Conservation (phyloP, 2,113 vertebrate genomes). For the Psittacara wagleri region DNA sequence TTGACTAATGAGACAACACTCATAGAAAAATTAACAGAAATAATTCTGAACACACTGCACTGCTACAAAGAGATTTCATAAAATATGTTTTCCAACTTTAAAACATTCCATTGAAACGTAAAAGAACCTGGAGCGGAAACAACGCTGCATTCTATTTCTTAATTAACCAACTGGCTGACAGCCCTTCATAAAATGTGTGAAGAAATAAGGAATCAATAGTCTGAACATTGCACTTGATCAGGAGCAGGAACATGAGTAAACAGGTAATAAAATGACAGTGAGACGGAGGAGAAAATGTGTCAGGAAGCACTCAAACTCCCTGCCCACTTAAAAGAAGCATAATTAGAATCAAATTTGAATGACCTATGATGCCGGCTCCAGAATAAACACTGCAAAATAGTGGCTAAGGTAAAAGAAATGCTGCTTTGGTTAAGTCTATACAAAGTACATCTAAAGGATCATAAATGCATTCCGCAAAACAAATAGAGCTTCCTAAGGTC, state of each 20-base stretch:
- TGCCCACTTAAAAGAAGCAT: not conserved
- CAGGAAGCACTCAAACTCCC: not conserved
- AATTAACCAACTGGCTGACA: not conserved
- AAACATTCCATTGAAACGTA: not conserved
- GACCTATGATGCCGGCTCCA: not conserved
- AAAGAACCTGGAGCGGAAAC: not conserved
- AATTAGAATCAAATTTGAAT: not conserved
- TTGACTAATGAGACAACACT: slow-evolving; percentile 20
- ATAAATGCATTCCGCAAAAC: not conserved
- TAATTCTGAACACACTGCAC: not conserved
- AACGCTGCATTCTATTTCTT: not conserved
- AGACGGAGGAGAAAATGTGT: not conserved
- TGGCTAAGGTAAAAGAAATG: not conserved
- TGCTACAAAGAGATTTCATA: not conserved
- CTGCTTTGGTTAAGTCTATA: not conserved
- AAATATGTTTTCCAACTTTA: not conserved
- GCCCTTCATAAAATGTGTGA: not conserved
- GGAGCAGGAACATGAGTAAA: not conserved
- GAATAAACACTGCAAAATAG: not conserved
- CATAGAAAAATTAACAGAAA: not conserved
- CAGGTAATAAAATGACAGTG: not conserved
- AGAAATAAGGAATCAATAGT: not conserved
- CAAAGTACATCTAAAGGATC: not conserved
- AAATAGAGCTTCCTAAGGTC: not conserved
- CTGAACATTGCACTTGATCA: not conserved